These are phyloP conservation scores for Drosophila melanogaster DNA, from an alignment of 1,140 invertebrate species.

Conservation along the genomic window Release_6_plus_ISO1_MT NT_033777.3:18387501-18388000, in stretches of 20 bases:
- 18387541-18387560: neutral
- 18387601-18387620: conserved; percentile 94
- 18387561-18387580: conserved; percentile 29
- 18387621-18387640: conserved; percentile 95
- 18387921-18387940: conserved; percentile 95
- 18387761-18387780: conserved; percentile 90
- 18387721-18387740: conserved; percentile 94
- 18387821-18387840: conserved; percentile 95
- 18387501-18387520: conserved; percentile 12
- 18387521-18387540: neutral
- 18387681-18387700: conserved; percentile 90
- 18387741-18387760: conserved; percentile 96
- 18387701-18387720: conserved; percentile 84
- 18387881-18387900: conserved; percentile 95
- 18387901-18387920: conserved; percentile 91
- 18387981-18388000: conserved; percentile 99
- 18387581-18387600: conserved; percentile 84
- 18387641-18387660: conserved; percentile 89
- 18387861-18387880: conserved; percentile 97
- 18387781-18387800: conserved; percentile 84
- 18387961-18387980: conserved; percentile 97
- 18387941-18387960: conserved; percentile 98
- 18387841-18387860: conserved; percentile 94
- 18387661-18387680: conserved; percentile 89
- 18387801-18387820: conserved; percentile 95